A percentile compares a stretch with the other conserved stretches of the same genome.
phyloP scores from a whole-genome alignment of 2,797 vertebrate genomes.

The Alca torda region DNA sequence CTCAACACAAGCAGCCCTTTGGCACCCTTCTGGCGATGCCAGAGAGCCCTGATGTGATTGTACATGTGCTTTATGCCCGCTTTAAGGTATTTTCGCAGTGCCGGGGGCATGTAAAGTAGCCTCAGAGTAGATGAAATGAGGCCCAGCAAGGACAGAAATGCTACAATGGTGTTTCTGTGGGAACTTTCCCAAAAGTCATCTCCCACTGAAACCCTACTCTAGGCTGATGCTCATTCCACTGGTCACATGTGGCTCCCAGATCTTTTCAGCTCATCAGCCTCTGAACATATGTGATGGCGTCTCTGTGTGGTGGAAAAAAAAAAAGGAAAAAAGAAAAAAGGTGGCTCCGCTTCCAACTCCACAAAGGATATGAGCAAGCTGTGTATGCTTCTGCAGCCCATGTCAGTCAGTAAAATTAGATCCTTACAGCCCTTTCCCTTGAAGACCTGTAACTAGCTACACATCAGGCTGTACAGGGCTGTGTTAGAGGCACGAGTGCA shows the following conservation, averaged over 20 bases:
- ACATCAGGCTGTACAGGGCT: conserved; percentile 15
- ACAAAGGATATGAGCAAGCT: conserved; percentile 69
- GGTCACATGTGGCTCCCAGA: conserved; percentile 73
- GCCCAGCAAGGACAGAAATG: neutral
- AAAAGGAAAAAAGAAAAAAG: conserved; percentile 19
- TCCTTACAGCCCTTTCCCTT: conserved; percentile 49
- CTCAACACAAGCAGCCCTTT: neutral
- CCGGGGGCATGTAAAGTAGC: neutral
- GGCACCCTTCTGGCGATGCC: neutral
- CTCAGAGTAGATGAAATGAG: neutral
- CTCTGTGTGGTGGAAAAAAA: neutral
- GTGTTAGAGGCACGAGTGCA: neutral
- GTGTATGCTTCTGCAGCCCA: conserved; percentile 42
- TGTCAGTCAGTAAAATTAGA: conserved; percentile 72
- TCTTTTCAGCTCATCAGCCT: conserved; percentile 44
- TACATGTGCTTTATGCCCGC: neutral
- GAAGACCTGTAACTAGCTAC: conserved; percentile 41
- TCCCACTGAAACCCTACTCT: conserved; percentile 26
- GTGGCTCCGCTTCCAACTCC: conserved; percentile 30
- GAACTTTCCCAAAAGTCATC: conserved; percentile 45
- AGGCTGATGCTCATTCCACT: neutral
- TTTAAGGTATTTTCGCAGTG: neutral
- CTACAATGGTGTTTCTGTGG: conserved; percentile 25
- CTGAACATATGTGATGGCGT: conserved; percentile 63
- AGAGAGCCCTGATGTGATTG: neutral